Percentiles rank a stretch among this genome's conserved stretches.
phyloP scores from a whole-genome alignment of 2,888 invertebrate species.

The Prosopocoilus inquinatus region DNA sequence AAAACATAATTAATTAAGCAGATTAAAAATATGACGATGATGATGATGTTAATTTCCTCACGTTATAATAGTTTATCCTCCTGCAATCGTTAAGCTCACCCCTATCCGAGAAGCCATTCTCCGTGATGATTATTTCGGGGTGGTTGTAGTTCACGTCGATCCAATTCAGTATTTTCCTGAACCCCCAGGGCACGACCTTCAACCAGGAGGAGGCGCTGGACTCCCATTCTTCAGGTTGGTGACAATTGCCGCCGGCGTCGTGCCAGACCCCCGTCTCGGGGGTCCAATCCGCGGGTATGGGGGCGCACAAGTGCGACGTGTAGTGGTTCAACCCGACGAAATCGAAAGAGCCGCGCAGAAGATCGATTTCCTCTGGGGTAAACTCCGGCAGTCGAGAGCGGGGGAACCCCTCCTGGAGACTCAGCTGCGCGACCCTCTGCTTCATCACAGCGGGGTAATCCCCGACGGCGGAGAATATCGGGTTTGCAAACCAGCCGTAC shows the following conservation, averaged over 20 bases:
- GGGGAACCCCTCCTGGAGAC: conserved; percentile 47
- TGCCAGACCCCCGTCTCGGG: conserved; percentile 4
- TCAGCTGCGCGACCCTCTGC: conserved; percentile 46
- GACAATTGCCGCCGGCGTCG: conserved; percentile 9
- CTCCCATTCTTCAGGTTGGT: conserved; percentile 54
- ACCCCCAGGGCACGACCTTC: conserved; percentile 58
- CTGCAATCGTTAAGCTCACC: conserved; percentile 29
- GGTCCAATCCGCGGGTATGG: not conserved
- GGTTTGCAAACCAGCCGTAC: conserved; percentile 52
- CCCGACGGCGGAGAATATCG: conserved; percentile 51
- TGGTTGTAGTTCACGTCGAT: conserved; percentile 53
- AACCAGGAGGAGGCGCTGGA: conserved; percentile 47
- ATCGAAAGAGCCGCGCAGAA: conserved; percentile 56
- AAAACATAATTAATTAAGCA: not conserved
- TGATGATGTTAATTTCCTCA: too few relatives aligned
- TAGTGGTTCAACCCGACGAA: conserved; percentile 69
- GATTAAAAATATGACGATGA: too few relatives aligned
- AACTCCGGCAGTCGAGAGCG: conserved; percentile 53
- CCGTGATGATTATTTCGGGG: conserved; percentile 55
- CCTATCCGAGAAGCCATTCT: conserved; percentile 55
- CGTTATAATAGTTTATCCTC: conserved; percentile 24
- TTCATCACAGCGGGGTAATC: conserved; percentile 56
- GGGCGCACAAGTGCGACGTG: conserved; percentile 43
- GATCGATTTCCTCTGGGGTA: conserved; percentile 47
- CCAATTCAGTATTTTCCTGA: conserved; percentile 56